These are phyloP conservation scores for Candoia aspera DNA, from an alignment of 2,113 vertebrate species.

Conservation along the genomic window DNA sequence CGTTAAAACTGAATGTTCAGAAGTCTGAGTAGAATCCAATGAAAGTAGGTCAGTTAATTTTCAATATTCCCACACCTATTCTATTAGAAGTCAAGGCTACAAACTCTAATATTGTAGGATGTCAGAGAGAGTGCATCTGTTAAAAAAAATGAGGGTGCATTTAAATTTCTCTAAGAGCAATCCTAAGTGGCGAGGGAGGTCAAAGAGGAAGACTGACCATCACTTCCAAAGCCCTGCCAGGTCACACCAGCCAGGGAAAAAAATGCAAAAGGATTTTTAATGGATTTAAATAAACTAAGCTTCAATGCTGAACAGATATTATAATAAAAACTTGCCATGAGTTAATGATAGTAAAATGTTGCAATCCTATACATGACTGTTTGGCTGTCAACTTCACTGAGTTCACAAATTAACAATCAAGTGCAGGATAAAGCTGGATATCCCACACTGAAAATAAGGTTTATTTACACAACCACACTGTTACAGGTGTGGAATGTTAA, in stretches of 20 bases:
- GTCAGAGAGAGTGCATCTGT: background rate
- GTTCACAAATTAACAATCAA: background rate
- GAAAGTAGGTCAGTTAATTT: conserved; percentile 13
- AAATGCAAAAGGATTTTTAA: background rate
- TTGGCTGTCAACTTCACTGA: background rate
- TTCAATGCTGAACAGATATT: conserved; percentile 1
- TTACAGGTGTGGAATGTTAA: background rate
- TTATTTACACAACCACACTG: background rate
- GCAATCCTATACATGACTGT: background rate
- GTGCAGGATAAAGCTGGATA: background rate
- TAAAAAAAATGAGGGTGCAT: background rate
- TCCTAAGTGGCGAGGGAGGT: background rate
- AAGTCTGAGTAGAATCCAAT: background rate
- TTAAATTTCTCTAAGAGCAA: background rate
- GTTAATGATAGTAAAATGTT: background rate
- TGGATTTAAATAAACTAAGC: conserved; percentile 48
- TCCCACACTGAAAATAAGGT: background rate
- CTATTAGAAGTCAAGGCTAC: background rate
- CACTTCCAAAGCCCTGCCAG: background rate
- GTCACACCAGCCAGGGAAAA: background rate
- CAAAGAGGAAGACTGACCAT: background rate
- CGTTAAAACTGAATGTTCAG: conserved; percentile 8
- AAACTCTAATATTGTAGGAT: background rate
- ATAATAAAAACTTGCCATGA: background rate
- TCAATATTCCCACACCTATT: background rate